phyloP scores from a whole-genome alignment of 2,113 vertebrate genomes.

The Halcyon senegalensis region DNA sequence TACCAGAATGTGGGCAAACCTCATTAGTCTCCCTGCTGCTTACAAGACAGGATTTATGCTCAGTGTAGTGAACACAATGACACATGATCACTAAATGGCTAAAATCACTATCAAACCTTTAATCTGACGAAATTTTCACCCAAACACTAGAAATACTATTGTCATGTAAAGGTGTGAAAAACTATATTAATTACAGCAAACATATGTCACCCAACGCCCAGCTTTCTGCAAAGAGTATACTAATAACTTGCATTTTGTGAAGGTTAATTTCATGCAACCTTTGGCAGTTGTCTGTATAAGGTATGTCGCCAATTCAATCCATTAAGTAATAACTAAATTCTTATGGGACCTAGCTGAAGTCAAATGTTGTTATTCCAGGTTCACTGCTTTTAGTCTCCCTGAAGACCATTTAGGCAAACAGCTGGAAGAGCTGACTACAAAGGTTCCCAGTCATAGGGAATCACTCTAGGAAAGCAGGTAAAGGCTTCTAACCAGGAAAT shows the following conservation, averaged over 20 bases:
- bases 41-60: slow-evolving; percentile 78
- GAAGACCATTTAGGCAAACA: slow-evolving; percentile 74
- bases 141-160: slow-evolving; percentile 50
- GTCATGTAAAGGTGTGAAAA: slow-evolving; percentile 46
- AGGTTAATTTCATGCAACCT: slow-evolving; percentile 84
- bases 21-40: slow-evolving; percentile 75
- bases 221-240: slow-evolving; percentile 63
- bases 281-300: slow-evolving; percentile 77
- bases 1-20: slow-evolving; percentile 65
- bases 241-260: slow-evolving; percentile 76
- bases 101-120: slow-evolving; percentile 63
- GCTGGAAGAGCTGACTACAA: slow-evolving; percentile 70
- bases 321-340: slow-evolving; percentile 77
- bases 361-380: slow-evolving; percentile 78
- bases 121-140: slow-evolving; percentile 70
- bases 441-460: slow-evolving; percentile 55
- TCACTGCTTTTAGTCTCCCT: slow-evolving; percentile 78
- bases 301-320: slow-evolving; percentile 69
- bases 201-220: slow-evolving; percentile 9
- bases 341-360: slow-evolving; percentile 71
- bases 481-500: slow-evolving; percentile 36
- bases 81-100: slow-evolving; percentile 72
- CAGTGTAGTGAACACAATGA: slow-evolving; percentile 75
- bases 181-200: slow-evolving; percentile 54
- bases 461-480: slow-evolving; percentile 58